These are phyloP conservation scores for Heterodera schachtii DNA, from an alignment of 1,140 invertebrate genomes.

Conservation along the genomic window DNA sequence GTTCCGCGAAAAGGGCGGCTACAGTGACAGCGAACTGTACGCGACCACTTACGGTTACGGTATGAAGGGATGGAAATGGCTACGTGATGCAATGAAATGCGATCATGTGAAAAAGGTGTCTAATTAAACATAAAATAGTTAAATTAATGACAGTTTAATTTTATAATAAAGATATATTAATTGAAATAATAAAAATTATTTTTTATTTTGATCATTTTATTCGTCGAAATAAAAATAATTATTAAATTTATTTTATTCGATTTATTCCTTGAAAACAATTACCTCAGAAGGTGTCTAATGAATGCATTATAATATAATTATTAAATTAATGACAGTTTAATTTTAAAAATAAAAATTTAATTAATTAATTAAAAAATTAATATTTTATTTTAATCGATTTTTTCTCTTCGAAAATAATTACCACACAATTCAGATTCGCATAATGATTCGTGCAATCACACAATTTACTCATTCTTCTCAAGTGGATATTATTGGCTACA, in stretches of 20 bases:
- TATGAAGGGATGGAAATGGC: background rate
- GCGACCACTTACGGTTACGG: slow-evolving; percentile 32
- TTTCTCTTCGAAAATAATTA: background rate
- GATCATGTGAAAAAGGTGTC: slow-evolving; percentile 19
- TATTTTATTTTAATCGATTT: too few relatives aligned
- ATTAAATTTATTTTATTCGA: too few relatives aligned
- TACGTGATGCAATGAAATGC: slow-evolving; percentile 28
- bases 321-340: too few relatives aligned
- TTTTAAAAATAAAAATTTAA: too few relatives aligned
- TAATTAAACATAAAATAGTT: background rate
- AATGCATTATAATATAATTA: too few relatives aligned
- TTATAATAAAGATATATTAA: background rate
- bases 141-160: background rate
- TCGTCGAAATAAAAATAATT: too few relatives aligned
- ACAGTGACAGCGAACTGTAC: slow-evolving; percentile 33
- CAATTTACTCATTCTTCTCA: slow-evolving; percentile 24
- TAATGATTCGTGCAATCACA: slow-evolving; percentile 24
- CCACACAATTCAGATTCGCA: slow-evolving; percentile 8
- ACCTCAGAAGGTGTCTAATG: too few relatives aligned
- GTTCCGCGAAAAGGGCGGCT: slow-evolving; percentile 27
- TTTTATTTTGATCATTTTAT: too few relatives aligned
- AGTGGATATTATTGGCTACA: slow-evolving; percentile 36
- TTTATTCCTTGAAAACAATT: too few relatives aligned
- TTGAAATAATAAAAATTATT: too few relatives aligned
- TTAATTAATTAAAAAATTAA: too few relatives aligned